Base-by-base conservation (phyloP, 2,888 invertebrate species). In the Euzetes globulus region DNA sequence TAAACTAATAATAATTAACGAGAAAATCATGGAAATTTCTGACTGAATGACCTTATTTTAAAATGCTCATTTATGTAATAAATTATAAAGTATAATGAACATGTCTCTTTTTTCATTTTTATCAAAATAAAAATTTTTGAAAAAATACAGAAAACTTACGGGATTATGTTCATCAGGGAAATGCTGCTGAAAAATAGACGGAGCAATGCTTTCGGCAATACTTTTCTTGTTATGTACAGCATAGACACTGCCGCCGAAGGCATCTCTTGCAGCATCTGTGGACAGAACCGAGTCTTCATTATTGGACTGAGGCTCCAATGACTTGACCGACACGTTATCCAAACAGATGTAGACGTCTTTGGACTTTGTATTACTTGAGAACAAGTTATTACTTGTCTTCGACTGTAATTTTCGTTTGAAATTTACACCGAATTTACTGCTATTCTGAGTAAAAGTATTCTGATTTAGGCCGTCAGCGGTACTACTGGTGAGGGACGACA, bases 331-430 rank as follows among this genome's bases (percentile, higher is more conserved):
- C 22, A 68, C 68, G 33, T 68, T 68, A 45, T 68, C 68, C 37
- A 68, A 68, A 68, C 68, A 68, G 22, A 68, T 68, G 25, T 68
- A 68, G 4, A 68, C 68, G 37, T 68, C 68, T 45, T 68, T 68
- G 11, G 55, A 22, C 17, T 11, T 7, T 25, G 22, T 25, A 55
- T 52, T 47, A n/a, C n/a, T 13, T 13, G 47, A 47, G 13, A 47
- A 47, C n/a, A 47, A 47, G n/a, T 47, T 47, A 47, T n/a, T 52
- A 52, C 52, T 52, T n/a, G 22, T 25, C 25, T 55, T 55, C 2
- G 55, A 55, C 25, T 55, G 55, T 5, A 55, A 13, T 55, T 55
- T 55, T 9, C 25, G 22, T 13, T 55, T 22, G 11, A 55, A 25
- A 11, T 11, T 22, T 13, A 47, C 47, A 47, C 15, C 13, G 15